A percentile compares a stretch with the other conserved stretches of the same genome.
phyloP scores from a whole-genome alignment of 2,888 invertebrate species.

The Globia sparganii region DNA sequence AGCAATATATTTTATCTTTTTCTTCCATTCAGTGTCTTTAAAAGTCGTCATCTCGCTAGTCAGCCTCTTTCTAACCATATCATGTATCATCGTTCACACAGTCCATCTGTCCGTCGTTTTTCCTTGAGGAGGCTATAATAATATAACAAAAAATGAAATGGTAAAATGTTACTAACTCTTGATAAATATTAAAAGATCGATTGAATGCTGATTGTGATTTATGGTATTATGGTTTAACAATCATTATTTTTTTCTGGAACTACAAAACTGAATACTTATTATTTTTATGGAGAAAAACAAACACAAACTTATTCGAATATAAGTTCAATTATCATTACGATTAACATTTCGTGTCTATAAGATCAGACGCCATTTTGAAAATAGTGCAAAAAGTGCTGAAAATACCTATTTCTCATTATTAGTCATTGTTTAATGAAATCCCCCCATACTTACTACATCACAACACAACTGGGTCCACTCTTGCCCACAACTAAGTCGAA shows the following conservation, averaged over 20 bases:
- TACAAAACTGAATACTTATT: background rate
- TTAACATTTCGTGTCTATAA: background rate
- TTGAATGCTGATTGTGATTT: conserved; percentile 18
- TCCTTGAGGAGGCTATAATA: background rate
- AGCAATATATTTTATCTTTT: background rate
- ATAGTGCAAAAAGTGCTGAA: background rate
- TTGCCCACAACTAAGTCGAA: conserved; percentile 2
- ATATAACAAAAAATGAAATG: background rate
- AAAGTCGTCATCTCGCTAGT: background rate
- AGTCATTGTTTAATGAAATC: background rate
- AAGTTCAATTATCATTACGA: background rate
- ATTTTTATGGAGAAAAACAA: background rate
- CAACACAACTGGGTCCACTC: background rate
- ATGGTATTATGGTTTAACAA: conserved; percentile 6
- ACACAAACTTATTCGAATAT: background rate
- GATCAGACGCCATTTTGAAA: background rate
- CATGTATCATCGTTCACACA: background rate
- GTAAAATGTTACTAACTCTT: background rate
- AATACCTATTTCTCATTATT: background rate
- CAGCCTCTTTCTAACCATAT: background rate
- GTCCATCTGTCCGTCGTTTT: background rate
- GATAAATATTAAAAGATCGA: conserved; percentile 12
- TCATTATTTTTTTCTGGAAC: background rate
- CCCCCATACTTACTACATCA: background rate
- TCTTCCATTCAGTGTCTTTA: background rate